These are phyloP conservation scores for Neosilurus hyrtlii DNA, from an alignment of 2,797 vertebrate species.

Conservation along the genomic window DNA sequence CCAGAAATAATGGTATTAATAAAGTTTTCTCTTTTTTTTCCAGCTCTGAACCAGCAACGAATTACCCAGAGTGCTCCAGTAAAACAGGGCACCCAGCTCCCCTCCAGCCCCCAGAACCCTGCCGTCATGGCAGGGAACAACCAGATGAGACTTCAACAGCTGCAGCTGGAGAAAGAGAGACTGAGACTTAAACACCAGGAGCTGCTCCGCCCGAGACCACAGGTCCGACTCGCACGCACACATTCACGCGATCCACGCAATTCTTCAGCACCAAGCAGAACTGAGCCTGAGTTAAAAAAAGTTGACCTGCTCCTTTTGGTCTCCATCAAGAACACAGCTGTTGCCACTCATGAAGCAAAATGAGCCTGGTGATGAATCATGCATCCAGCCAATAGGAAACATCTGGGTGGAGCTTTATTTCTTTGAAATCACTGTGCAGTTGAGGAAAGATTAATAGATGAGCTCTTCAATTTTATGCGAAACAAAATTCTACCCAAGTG, in stretches of 20 bases:
- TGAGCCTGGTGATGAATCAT: not conserved
- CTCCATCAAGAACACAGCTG: not conserved
- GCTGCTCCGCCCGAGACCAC: slow-evolving; percentile 94
- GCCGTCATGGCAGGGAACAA: slow-evolving; percentile 77
- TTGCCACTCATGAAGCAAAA: not conserved
- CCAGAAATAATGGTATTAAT: too few relatives aligned
- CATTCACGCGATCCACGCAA: slow-evolving; percentile 5
- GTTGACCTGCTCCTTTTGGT: not conserved
- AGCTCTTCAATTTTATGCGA: too few relatives aligned
- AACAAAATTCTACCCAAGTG: too few relatives aligned
- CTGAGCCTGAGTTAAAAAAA: too few relatives aligned
- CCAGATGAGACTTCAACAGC: slow-evolving; percentile 90
- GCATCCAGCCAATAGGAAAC: not conserved
- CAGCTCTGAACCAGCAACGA: slow-evolving; percentile 90
- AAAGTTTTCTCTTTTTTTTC: too few relatives aligned
- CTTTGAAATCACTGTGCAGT: not conserved
- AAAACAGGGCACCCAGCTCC: slow-evolving; percentile 83
- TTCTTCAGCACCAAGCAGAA: not conserved
- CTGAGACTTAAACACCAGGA: slow-evolving; percentile 94
- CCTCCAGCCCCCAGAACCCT: slow-evolving; percentile 79
- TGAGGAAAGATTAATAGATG: not conserved
- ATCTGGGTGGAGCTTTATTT: not conserved
- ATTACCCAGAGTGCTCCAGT: slow-evolving; percentile 91
- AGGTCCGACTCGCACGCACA: slow-evolving; percentile 76
- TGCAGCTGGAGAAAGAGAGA: slow-evolving; percentile 92